phyloP scores from a whole-genome alignment of 2,888 invertebrate genomes.

The Lasius fuliginosus region DNA sequence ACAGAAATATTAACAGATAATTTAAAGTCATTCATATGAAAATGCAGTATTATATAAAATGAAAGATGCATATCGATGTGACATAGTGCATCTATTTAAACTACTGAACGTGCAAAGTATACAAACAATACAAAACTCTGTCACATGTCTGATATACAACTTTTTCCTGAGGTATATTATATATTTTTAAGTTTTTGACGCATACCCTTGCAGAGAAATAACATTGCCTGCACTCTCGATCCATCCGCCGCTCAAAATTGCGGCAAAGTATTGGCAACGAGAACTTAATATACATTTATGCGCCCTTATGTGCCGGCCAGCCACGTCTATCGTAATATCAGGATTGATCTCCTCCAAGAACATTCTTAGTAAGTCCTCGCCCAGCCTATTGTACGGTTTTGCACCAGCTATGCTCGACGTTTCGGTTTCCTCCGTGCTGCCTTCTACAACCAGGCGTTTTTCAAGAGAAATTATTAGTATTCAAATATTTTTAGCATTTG shows the following conservation, averaged over 20 bases:
- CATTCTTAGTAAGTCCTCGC: slow-evolving; percentile 96
- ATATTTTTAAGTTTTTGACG: slow-evolving; percentile 14
- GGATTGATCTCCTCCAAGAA: slow-evolving; percentile 96
- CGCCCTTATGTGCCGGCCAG: slow-evolving; percentile 93
- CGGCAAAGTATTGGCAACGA: slow-evolving; percentile 97
- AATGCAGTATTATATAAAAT: neutral
- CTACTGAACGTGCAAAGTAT: neutral
- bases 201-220: slow-evolving; percentile 93
- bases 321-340: slow-evolving; percentile 95
- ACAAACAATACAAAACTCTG: neutral
- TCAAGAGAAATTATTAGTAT: neutral
- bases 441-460: slow-evolving; percentile 75
- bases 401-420: slow-evolving; percentile 83
- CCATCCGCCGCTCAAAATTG: slow-evolving; percentile 95
- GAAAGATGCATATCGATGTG: neutral
- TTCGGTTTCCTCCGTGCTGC: slow-evolving; percentile 87
- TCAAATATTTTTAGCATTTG: neutral
- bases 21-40: neutral
- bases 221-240: slow-evolving; percentile 93
- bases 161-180: neutral
- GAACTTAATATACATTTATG: slow-evolving; percentile 97
- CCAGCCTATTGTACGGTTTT: slow-evolving; percentile 88
- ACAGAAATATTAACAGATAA: slow-evolving; percentile 45
- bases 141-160: neutral
- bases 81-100: neutral